Evolutionary conservation across 2,888 invertebrate species (phyloP).

Genomic region (Gastracanthus pulcherrimus): DNA sequence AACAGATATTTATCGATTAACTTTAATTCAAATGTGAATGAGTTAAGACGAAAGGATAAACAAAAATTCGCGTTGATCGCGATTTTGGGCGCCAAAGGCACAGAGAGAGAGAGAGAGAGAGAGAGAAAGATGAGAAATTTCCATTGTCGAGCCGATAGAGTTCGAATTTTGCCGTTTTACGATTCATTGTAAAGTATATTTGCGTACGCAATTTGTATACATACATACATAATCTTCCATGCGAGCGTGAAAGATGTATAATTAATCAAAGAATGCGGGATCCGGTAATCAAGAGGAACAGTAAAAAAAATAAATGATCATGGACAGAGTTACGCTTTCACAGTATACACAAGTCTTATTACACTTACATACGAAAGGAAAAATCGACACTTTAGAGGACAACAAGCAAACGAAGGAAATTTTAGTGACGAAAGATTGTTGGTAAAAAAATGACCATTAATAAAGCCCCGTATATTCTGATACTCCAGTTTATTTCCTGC

Average conservation of each 20-base stretch:
- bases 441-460: constrained; percentile 65
- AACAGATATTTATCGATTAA: constrained; percentile 13
- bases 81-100: constrained; percentile 23
- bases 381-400: constrained; percentile 7
- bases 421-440: constrained; percentile 41
- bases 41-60: not conserved
- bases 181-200: constrained; percentile 31
- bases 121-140: not conserved
- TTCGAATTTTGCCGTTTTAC: constrained; percentile 25
- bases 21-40: constrained; percentile 17
- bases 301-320: not conserved
- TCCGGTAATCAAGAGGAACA: not conserved
- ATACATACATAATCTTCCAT: constrained; percentile 21
- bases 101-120: no score
- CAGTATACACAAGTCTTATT: not conserved
- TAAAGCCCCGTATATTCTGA: constrained; percentile 71
- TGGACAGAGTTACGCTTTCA: constrained; percentile 17
- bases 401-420: constrained; percentile 19
- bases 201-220: constrained; percentile 22
- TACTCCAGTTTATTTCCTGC: constrained; percentile 59
- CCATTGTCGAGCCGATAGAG: not conserved
- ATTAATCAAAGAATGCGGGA: constrained; percentile 14
- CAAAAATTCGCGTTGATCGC: constrained; percentile 49
- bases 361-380: constrained; percentile 5
- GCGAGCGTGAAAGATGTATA: constrained; percentile 35